Conservation (phyloP, 2,888 invertebrate genomes). For the Sinopyrophorus schimmeli region DNA sequence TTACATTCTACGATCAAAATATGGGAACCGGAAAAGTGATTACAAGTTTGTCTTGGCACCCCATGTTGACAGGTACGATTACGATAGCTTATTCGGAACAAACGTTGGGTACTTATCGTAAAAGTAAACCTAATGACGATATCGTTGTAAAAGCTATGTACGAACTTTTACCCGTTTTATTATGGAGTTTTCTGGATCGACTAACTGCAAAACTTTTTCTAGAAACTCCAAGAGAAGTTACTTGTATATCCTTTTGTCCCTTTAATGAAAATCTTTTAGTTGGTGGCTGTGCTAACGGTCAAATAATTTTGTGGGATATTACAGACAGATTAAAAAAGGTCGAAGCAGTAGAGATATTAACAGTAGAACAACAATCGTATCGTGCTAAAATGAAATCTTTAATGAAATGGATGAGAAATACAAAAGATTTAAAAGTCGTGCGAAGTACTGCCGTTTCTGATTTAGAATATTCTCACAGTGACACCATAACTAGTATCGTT, state of each 20-base stretch:
- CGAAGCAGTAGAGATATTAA: constrained; percentile 65
- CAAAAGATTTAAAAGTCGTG: constrained; percentile 62
- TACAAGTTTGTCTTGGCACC: constrained; percentile 70
- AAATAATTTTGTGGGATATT: constrained; percentile 72
- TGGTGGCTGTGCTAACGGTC: constrained; percentile 74
- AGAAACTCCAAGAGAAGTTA: constrained; percentile 68
- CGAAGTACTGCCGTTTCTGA: constrained; percentile 65
- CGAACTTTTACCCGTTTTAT: constrained; percentile 67
- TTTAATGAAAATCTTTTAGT: constrained; percentile 69
- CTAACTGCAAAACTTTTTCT: constrained; percentile 70
- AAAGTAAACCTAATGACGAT: constrained; percentile 46
- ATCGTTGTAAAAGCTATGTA: constrained; percentile 57
- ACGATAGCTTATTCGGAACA: constrained; percentile 67
- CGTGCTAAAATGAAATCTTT: constrained; percentile 63
- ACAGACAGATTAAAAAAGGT: constrained; percentile 62
- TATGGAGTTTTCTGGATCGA: constrained; percentile 76
- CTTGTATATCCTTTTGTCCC: constrained; percentile 68
- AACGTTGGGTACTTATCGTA: constrained; percentile 58
- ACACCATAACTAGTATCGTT: constrained; percentile 65
- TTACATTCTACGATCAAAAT: constrained; percentile 67
- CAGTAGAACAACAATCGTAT: constrained; percentile 66
- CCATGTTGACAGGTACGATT: constrained; percentile 68
- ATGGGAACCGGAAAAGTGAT: constrained; percentile 69
- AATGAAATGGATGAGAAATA: constrained; percentile 70
- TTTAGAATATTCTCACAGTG: constrained; percentile 65